These are phyloP conservation scores for Nothobranchius furzeri DNA, from an alignment of 2,113 vertebrate species.

Conservation along the genomic window DNA sequence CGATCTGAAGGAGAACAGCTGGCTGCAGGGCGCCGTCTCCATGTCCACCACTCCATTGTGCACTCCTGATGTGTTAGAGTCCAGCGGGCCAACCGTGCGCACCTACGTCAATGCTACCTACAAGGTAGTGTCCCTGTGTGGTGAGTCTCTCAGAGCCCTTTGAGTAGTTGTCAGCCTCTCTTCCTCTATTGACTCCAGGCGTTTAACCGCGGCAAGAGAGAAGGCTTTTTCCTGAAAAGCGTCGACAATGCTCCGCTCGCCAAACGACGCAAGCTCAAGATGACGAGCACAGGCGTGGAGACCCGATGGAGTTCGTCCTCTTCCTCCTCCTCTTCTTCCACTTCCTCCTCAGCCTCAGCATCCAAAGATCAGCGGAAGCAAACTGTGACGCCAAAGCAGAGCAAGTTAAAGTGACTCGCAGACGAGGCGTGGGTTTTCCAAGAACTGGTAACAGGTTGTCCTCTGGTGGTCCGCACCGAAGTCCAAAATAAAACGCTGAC, in stretches of 20 bases:
- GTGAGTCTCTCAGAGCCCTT: background rate
- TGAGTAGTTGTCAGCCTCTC: background rate
- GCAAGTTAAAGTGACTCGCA: conserved; percentile 47
- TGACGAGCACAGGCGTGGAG: conserved; percentile 86
- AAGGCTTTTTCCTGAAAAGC: conserved; percentile 91
- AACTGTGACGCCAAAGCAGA: conserved; percentile 64
- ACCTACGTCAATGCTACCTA: conserved; percentile 91
- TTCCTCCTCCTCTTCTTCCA: conserved; percentile 82
- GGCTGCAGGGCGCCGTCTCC: conserved; percentile 86
- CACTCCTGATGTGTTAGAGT: conserved; percentile 90
- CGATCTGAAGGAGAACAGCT: conserved; percentile 85
- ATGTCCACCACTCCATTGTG: conserved; percentile 90
- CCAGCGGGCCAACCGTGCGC: conserved; percentile 86
- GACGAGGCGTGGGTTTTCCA: conserved; percentile 30
- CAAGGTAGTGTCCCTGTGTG: conserved; percentile 73
- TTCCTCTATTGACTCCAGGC: conserved; percentile 73
- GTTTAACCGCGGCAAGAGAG: conserved; percentile 88
- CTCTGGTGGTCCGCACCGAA: conserved; percentile 19
- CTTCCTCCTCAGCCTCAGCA: conserved; percentile 68
- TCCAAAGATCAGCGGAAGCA: conserved; percentile 68
- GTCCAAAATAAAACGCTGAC: conserved; percentile 1
- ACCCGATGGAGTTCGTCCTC: conserved; percentile 84
- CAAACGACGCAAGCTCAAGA: conserved; percentile 88
- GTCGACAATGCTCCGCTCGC: conserved; percentile 91
- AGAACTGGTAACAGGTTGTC: conserved; percentile 12